These are phyloP conservation scores for Leptinotarsa lineolata DNA, from an alignment of 1,140 invertebrate genomes.

Conservation along the genomic window DNA sequence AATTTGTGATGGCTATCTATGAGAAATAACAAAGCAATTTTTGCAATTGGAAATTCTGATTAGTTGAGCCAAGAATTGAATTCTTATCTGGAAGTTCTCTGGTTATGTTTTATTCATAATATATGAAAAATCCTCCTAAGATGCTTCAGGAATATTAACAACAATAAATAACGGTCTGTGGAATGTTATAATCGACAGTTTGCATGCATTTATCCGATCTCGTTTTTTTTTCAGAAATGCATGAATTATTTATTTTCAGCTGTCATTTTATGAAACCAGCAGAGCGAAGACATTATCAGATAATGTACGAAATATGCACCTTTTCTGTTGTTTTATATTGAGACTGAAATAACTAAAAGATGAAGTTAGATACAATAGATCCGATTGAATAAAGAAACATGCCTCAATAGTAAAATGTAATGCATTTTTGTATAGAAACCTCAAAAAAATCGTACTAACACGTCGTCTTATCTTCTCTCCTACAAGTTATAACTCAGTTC, in stretches of 20 bases:
- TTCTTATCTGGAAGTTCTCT: not conserved
- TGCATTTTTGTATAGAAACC: no score
- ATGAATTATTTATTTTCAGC: conserved; percentile 15
- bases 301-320: not conserved
- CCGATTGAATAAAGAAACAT: no score
- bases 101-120: conserved; percentile 13
- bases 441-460: no score
- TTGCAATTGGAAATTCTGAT: not conserved
- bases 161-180: conserved; percentile 19
- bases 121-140: conserved; percentile 7
- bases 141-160: conserved; percentile 15
- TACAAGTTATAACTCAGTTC: no score
- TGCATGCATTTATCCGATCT: conserved; percentile 21
- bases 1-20: no score
- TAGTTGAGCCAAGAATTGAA: not conserved
- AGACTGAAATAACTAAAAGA: no score
- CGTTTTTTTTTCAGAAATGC: not conserved
- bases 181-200: conserved; percentile 23
- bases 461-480: no score
- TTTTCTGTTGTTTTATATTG: no score
- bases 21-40: no score
- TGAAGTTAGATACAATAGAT: no score
- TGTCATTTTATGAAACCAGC: not conserved
- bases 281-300: not conserved
- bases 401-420: no score